These are phyloP conservation scores for Rhizomys pruinosus DNA, from an alignment of 2,113 vertebrate species.

Conservation along the genomic window DNA sequence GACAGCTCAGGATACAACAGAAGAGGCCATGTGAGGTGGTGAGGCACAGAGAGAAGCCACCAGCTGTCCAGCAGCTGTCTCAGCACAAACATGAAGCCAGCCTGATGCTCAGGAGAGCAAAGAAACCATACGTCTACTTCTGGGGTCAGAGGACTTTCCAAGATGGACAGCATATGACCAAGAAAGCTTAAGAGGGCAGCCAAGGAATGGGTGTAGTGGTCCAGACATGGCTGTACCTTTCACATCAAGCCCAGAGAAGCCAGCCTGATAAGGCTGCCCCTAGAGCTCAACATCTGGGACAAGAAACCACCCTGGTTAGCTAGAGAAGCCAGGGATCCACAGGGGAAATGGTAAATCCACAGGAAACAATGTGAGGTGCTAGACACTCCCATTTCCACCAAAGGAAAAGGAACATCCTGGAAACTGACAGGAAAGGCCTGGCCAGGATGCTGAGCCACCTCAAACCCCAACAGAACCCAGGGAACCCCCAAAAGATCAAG, in stretches of 20 bases:
- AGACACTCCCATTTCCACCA: constrained; percentile 58
- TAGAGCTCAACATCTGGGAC: background rate
- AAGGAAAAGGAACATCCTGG: background rate
- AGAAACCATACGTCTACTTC: background rate
- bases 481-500: background rate
- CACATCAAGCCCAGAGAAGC: background rate
- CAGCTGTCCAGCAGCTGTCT: background rate
- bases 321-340: background rate
- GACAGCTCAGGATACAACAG: constrained; percentile 10
- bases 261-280: background rate
- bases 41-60: background rate
- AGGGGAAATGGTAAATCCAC: background rate
- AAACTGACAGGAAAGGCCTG: constrained; percentile 38
- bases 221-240: background rate
- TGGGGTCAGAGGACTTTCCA: background rate
- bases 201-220: background rate
- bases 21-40: background rate
- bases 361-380: constrained; percentile 15
- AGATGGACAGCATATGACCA: background rate
- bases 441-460: background rate
- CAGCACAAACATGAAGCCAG: background rate
- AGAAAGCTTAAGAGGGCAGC: background rate
- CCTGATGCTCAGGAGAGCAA: background rate
- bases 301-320: background rate
- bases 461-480: background rate